These are phyloP conservation scores for Stichopus horrens DNA, from an alignment of 53 echinoderm and acorn worm species.

Conservation along the genomic window DNA sequence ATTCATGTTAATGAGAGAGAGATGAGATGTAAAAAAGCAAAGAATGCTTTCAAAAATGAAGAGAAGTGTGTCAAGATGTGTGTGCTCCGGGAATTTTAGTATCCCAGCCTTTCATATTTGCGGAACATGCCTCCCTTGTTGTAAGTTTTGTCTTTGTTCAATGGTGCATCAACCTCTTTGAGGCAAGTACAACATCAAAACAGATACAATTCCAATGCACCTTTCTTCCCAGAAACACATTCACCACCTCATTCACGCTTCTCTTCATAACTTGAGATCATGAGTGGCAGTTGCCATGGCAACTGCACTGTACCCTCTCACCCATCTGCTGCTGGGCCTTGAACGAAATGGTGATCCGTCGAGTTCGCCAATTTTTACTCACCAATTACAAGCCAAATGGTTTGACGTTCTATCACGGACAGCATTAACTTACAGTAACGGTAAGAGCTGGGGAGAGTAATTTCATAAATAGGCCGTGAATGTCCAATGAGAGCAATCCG, in stretches of 20 bases:
- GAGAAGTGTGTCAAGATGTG: not conserved
- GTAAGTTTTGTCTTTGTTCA: no score
- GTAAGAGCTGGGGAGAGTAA: slow-evolving; percentile 43
- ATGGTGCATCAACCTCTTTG: no score
- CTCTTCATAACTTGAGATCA: not conserved
- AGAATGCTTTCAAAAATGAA: not conserved
- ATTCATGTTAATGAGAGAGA: not conserved
- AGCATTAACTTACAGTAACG: slow-evolving; percentile 31
- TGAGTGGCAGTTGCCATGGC: not conserved
- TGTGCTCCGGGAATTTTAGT: no score
- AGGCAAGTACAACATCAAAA: no score
- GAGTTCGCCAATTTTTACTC: not conserved
- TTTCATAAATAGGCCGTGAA: slow-evolving; percentile 27
- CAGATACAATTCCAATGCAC: no score
- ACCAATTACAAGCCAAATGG: slow-evolving; percentile 23
- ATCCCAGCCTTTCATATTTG: no score
- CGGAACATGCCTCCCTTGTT: no score
- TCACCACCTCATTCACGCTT: not conserved
- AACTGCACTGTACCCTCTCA: not conserved
- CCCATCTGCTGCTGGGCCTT: not conserved
- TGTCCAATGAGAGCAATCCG: not conserved
- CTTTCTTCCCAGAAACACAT: not conserved
- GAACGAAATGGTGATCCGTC: not conserved
- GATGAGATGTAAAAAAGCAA: not conserved
- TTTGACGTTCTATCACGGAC: slow-evolving; percentile 29